Evolutionary conservation across 2,888 invertebrate genomes (phyloP).

Genomic region (Girardia tigrina): DNA sequence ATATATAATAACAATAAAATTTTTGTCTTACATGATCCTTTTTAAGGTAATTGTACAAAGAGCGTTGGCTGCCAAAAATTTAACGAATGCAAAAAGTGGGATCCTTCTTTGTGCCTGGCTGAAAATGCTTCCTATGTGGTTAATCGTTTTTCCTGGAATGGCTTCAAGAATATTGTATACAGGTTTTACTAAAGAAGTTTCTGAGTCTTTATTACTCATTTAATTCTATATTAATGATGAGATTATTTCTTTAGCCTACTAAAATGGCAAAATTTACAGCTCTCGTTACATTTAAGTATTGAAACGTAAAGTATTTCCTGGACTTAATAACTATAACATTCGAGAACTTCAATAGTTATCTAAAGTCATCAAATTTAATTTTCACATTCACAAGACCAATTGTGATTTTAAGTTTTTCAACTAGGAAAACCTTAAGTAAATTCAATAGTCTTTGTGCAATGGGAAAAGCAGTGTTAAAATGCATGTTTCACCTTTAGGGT

Average conservation of each 20-base stretch:
- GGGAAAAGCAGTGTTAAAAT: no score
- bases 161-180: conserved; percentile 49
- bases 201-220: background rate
- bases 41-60: conserved; percentile 40
- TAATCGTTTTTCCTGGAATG: conserved; percentile 51
- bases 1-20: background rate
- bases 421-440: no score
- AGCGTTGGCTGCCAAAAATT: conserved; percentile 38
- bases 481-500: no score
- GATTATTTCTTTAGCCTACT: no score
- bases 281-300: no score
- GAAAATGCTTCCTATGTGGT: conserved; percentile 39
- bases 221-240: background rate
- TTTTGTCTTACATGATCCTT: background rate
- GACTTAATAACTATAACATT: no score
- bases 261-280: no score
- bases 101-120: conserved; percentile 39
- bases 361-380: no score
- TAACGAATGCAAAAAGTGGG: conserved; percentile 39
- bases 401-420: no score
- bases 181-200: conserved; percentile 41
- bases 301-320: background rate
- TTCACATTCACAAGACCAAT: no score
- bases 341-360: no score
- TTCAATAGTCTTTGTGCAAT: no score